Evolutionary conservation across 1,140 invertebrate genomes (phyloP).

Genomic region (Eriocheir sinensis): DNA sequence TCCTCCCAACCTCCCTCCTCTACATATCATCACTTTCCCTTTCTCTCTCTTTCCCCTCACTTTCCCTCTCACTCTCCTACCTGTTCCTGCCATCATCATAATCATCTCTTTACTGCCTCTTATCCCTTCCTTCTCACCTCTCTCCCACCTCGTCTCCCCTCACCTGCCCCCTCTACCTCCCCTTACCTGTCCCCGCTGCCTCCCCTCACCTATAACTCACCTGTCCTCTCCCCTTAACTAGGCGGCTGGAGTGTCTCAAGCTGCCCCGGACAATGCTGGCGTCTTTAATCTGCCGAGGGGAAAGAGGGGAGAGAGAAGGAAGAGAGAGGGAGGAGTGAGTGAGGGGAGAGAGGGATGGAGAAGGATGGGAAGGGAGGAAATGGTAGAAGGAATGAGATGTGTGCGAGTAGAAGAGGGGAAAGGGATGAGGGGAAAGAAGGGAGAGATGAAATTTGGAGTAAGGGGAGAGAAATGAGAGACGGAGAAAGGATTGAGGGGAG

Average conservation of each 20-base stretch:
- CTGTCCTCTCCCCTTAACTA: slow-evolving; percentile 32
- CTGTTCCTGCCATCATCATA: background rate
- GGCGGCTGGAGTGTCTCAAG: background rate
- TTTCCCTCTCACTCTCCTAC: background rate
- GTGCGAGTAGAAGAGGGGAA: background rate
- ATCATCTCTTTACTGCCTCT: background rate
- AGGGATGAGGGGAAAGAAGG: too few relatives aligned
- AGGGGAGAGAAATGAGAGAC: too few relatives aligned
- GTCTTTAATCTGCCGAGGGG: background rate
- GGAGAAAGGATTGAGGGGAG: background rate
- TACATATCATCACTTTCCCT: background rate
- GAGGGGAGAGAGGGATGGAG: background rate
- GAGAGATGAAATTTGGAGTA: too few relatives aligned
- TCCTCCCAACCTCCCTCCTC: background rate
- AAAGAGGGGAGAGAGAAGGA: background rate
- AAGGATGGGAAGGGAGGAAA: slow-evolving; percentile 5
- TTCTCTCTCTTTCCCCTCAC: background rate
- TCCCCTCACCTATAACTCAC: slow-evolving; percentile 14
- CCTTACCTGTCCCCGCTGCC: background rate
- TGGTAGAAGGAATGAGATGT: background rate
- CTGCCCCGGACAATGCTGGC: background rate
- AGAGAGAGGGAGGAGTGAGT: background rate
- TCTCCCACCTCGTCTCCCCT: background rate
- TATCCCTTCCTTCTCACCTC: slow-evolving; percentile 29
- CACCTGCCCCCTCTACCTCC: background rate